phyloP scores from a whole-genome alignment of 2,888 invertebrate species.

The Neoascia interrupta region DNA sequence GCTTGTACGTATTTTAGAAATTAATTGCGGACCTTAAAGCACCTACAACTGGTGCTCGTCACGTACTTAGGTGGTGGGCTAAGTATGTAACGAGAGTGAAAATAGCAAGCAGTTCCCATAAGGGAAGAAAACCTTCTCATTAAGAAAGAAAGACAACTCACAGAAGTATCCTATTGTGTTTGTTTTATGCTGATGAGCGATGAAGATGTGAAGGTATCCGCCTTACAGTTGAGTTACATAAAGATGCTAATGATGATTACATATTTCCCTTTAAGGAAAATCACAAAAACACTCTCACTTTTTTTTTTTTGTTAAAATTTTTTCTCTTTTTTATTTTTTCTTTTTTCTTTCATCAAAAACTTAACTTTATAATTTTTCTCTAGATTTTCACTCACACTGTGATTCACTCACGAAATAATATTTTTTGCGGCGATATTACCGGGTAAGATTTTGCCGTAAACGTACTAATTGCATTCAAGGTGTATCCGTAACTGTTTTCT shows the following conservation, averaged over 20 bases:
- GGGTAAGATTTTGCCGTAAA: conserved; percentile 19
- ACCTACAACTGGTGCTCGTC: no score
- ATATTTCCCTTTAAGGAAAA: conserved; percentile 10
- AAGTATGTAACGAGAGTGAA: no score
- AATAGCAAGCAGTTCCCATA: no score
- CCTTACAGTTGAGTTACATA: conserved; percentile 33
- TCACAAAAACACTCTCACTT: conserved; percentile 18
- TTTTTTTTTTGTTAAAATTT: conserved; percentile 1
- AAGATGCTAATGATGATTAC: conserved; percentile 24
- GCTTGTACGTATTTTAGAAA: no score
- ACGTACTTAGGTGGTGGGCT: no score
- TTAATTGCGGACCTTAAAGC: no score
- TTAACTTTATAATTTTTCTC: neutral
- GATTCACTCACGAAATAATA: neutral
- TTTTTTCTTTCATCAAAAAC: no score
- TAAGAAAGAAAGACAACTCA: conserved; percentile 39
- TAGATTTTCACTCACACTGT: conserved; percentile 9
- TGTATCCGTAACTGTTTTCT: conserved; percentile 50
- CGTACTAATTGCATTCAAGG: conserved; percentile 37
- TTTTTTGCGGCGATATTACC: no score
- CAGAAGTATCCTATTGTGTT: conserved; percentile 31
- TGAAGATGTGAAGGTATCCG: conserved; percentile 17
- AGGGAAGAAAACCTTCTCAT: conserved; percentile 10
- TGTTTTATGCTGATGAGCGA: conserved; percentile 1
- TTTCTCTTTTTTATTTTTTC: neutral